phyloP scores from a whole-genome alignment of 1,140 invertebrate genomes.

The Neodiprion pinetum region DNA sequence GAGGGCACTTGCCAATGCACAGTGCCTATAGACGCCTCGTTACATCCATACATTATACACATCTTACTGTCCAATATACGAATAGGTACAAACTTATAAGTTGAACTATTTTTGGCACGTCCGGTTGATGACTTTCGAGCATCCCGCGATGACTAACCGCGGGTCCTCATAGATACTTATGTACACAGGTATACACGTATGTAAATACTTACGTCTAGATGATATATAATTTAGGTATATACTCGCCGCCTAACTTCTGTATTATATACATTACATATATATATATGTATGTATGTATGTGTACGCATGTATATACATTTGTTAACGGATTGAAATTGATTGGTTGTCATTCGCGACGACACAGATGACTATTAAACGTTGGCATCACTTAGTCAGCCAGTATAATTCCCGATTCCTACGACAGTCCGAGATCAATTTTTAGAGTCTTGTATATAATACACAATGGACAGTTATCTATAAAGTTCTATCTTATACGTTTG shows the following conservation, averaged over 20 bases:
- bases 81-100: not conserved
- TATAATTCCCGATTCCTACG: not conserved
- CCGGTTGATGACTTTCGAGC: conserved; percentile 6
- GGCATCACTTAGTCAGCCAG: not conserved
- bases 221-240: too few species aligned
- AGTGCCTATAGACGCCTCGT: too few species aligned
- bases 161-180: too few species aligned
- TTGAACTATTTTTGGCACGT: conserved; percentile 3
- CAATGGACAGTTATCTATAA: too few species aligned
- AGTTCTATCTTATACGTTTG: too few species aligned
- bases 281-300: not conserved
- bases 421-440: not conserved
- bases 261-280: not conserved
- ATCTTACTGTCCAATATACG: not conserved
- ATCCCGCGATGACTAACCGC: not conserved
- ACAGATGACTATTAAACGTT: conserved; percentile 3
- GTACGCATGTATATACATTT: not conserved
- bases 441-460: not conserved
- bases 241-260: too few species aligned
- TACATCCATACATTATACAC: too few species aligned
- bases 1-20: too few species aligned
- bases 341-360: conserved; percentile 1
- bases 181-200: too few species aligned
- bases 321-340: conserved; percentile 5
- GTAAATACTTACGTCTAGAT: too few species aligned